These are phyloP conservation scores for Buceros bicornis DNA, from an alignment of 2,797 vertebrate genomes.

Conservation along the genomic window DNA sequence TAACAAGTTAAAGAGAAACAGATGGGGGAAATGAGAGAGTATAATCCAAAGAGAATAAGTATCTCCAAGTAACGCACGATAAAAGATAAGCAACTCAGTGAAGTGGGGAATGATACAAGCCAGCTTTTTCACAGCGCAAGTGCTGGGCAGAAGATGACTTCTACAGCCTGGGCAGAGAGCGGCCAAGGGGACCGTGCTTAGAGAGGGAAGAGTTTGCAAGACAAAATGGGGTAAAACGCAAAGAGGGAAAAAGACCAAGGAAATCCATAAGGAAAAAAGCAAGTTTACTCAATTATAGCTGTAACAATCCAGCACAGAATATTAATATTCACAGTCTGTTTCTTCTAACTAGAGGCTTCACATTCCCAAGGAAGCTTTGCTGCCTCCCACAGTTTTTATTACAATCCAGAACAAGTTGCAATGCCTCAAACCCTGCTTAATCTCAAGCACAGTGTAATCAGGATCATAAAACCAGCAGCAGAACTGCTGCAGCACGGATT, in stretches of 20 bases:
- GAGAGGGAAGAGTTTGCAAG: neutral
- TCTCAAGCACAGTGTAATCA: neutral
- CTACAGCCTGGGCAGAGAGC: neutral
- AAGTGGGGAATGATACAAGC: neutral
- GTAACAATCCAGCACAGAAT: neutral
- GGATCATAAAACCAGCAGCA: neutral
- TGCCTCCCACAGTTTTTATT: neutral
- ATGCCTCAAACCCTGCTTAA: neutral
- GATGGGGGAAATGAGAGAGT: conserved; percentile 1
- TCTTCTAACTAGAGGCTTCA: neutral
- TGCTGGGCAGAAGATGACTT: neutral
- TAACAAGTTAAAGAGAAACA: conserved; percentile 42
- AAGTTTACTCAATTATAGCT: neutral
- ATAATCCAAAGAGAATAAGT: conserved; percentile 22
- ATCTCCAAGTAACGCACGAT: neutral
- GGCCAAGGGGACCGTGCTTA: neutral
- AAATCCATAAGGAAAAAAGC: neutral
- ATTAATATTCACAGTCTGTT: neutral
- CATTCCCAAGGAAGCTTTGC: neutral
- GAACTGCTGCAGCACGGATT: neutral
- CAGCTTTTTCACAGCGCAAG: neutral
- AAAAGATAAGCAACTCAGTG: conserved; percentile 10
- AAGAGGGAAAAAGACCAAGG: neutral
- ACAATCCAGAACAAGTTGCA: neutral
- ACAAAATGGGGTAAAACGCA: neutral